Base-by-base conservation (phyloP, 2,797 vertebrate species). In the Sebastes taczanowskii region DNA sequence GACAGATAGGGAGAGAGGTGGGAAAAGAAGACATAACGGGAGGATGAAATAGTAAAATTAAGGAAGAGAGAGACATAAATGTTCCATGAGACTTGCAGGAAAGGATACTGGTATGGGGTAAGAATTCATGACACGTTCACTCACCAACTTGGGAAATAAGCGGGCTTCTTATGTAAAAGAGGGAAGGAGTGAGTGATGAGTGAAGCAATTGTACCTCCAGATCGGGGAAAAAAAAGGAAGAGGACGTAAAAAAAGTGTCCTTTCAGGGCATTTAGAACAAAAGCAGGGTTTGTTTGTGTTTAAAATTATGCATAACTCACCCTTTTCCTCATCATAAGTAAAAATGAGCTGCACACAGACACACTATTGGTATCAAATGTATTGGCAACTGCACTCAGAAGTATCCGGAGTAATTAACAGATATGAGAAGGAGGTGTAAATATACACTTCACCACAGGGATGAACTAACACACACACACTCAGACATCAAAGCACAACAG, bases 401-500 rank as follows among this genome's bases (percentile, higher is more conserved):
- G 67, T 63, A 71, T 62, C 32, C 61, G 65, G 71, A 71, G 61
- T 72, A 74, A 87, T 87, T 77, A 78, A 71, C 46, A 80, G 58
- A 84, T 60, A 68, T 71, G 67, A 77, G 59, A 72, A 52, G 0
- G 38, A 82, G 52, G 81, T 80, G 76, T 74, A 83, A 72, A 82
- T 86, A 87, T 73, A 80, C 35, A 77, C 5, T 74, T 71, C 56
- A 78, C 49, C 74, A 56, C 22, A 38, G 73, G 70, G 70, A 74
- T 46, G 11, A 62, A 71, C 53, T 80, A 6, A 29, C 60, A 49
- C 67, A 38, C 46, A 61, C 34, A 72, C 77, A 75, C 65, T 18
- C 25, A 77, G 11, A 88, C 81, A 90, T 84, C 89, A 92, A 93
- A 90, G 88, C 60, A 73, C 67, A 65, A 32, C 20, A 74, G 84